These are phyloP conservation scores for Sisor rabdophorus DNA, from an alignment of 2,113 vertebrate genomes.

Conservation along the genomic window DNA sequence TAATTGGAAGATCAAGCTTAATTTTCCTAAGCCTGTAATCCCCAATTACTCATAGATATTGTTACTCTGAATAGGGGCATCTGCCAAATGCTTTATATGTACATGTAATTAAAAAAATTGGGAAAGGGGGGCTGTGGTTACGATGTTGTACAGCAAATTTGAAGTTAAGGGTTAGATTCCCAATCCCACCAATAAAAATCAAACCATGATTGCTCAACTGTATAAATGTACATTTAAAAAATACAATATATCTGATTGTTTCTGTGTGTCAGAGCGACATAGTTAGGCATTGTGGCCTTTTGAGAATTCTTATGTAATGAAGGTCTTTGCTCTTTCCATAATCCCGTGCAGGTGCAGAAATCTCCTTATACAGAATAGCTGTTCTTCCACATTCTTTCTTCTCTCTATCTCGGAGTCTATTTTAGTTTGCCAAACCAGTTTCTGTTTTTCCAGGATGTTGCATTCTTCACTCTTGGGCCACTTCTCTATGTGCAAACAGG, in stretches of 20 bases:
- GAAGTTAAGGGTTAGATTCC: no score
- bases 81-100: no score
- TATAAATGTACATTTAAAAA: no score
- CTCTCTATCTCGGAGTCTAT: neutral
- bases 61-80: no score
- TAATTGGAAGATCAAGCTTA: no score
- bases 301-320: slow-evolving; percentile 30
- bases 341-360: slow-evolving; percentile 59
- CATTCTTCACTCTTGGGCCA: neutral
- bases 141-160: no score
- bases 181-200: no score
- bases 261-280: neutral
- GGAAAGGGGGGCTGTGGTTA: no score
- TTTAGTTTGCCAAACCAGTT: neutral
- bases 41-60: no score
- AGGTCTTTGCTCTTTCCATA: slow-evolving; percentile 49
- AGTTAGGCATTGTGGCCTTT: neutral
- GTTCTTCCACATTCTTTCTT: slow-evolving; percentile 20
- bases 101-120: no score
- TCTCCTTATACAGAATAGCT: slow-evolving; percentile 49
- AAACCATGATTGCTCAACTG: no score
- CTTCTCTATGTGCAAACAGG: neutral
- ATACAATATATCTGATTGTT: neutral
- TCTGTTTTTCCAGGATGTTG: neutral
- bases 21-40: no score